phyloP scores from a whole-genome alignment of 1,140 invertebrate genomes.

The Drosophila watanabei region DNA sequence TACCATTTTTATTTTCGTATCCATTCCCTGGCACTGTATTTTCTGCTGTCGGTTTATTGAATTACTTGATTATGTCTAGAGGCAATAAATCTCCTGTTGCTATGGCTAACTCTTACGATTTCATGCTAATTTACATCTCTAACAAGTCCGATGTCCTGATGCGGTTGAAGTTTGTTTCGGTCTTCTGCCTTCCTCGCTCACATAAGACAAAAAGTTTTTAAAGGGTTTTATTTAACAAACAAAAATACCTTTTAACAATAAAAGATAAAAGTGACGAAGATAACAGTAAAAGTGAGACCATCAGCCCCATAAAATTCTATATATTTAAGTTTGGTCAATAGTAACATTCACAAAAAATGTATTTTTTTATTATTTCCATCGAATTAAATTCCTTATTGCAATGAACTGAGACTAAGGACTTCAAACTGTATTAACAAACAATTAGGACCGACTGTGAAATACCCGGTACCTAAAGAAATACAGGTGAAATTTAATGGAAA shows the following conservation, averaged over 20 bases:
- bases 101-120: slow-evolving; percentile 52
- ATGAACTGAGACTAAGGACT: no score
- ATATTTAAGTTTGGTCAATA: no score
- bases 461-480: no score
- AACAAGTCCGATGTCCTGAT: slow-evolving; percentile 62
- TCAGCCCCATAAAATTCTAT: no score
- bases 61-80: slow-evolving; percentile 68
- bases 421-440: no score
- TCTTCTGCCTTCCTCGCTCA: background rate
- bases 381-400: no score
- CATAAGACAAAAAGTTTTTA: background rate
- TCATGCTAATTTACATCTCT: slow-evolving; percentile 70
- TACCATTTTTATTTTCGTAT: slow-evolving; percentile 1
- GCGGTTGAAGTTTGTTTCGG: slow-evolving; percentile 36
- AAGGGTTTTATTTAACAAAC: background rate
- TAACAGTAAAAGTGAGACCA: background rate
- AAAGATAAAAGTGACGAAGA: no score
- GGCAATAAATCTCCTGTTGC: slow-evolving; percentile 70
- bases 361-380: no score
- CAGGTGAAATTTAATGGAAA: no score
- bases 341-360: no score
- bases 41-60: slow-evolving; percentile 68
- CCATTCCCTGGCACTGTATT: slow-evolving; percentile 1
- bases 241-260: no score
- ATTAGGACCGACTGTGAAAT: no score